Base-by-base conservation (phyloP, 1,140 invertebrate species). In the Idris sp. region DNA sequence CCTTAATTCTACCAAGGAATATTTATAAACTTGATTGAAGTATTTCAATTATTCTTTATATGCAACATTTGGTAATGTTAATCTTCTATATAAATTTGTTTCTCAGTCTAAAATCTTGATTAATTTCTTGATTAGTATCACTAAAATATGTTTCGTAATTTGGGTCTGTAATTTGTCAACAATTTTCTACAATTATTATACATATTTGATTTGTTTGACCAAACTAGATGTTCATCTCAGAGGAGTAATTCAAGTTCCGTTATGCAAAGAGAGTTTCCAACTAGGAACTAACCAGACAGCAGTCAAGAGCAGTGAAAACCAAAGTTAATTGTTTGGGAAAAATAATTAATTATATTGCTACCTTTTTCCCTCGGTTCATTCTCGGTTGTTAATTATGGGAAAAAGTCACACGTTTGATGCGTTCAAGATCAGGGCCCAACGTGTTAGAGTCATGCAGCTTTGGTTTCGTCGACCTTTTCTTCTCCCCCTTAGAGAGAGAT, bases 241-340 rank as follows among this genome's bases (percentile, higher is more conserved):
- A 48, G 44, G 54, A 59, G 61, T 67, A n/a, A n/a, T n/a, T 59
- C 62, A 4, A 19, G 65, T 76, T 72, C 62, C 68, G 65, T 75
- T 77, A 76, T 73, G 33, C 58, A 65, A 79, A 80, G 69, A 75
- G 68, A 73, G 58, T 46, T 58, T 49, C 33, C n/a, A n/a, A n/a
- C n/a, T 49, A 58, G 72, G 64, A 67, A 82, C 62, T 72, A 83
- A 79, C 38, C 76, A 76, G 67, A 51, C 62, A 58, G 26, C 40
- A 78, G 69, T 72, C 75, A 81, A 81, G 79, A 82, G 76, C 79
- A 85, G 82, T 84, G 84, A 84, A 84, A 85, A n/a, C n/a, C n/a
- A n/a, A 84, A 80, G 46, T 65, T 84, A 83, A 84, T 84, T 85
- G 79, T 62, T 59, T 56, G 56, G 62, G 78, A 79, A 79, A 85